Percentiles rank a stretch among this genome's conserved stretches.
Evolutionary conservation across 30 jellyfish, hydroid and myxozoan species (phyloP).

Genomic region (Nemopilema nomurai): DNA sequence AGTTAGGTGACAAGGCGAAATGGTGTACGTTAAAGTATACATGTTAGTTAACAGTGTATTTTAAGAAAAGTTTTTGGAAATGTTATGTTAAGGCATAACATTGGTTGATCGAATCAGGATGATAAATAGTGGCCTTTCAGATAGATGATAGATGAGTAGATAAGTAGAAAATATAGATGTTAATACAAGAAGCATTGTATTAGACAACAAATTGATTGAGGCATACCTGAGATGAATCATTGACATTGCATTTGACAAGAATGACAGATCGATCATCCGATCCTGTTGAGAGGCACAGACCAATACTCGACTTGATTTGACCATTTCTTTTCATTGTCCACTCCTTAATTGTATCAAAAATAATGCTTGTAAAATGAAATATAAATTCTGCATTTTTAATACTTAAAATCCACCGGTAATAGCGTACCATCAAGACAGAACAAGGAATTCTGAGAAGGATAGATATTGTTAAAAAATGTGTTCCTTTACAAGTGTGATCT

Average conservation of each 20-base stretch:
- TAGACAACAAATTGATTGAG: too few relatives aligned
- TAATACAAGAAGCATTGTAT: too few relatives aligned
- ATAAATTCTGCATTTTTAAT: background rate
- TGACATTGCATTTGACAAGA: constrained; percentile 24
- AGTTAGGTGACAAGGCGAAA: too few relatives aligned
- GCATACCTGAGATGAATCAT: constrained; percentile 44
- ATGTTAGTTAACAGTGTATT: background rate
- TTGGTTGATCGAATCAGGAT: background rate
- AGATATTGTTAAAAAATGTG: too few relatives aligned
- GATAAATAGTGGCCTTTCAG: too few relatives aligned
- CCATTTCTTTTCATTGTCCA: constrained; percentile 70
- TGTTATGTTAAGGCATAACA: background rate
- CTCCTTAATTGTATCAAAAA: constrained; percentile 11
- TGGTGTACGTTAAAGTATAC: too few relatives aligned
- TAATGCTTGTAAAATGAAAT: background rate
- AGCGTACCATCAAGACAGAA: too few relatives aligned
- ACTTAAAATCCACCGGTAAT: too few relatives aligned
- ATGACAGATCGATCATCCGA: background rate
- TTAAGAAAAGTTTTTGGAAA: background rate
- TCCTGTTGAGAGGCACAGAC: constrained; percentile 44
- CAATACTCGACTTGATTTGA: constrained; percentile 11
- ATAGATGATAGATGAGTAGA: too few relatives aligned
- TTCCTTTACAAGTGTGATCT: too few relatives aligned
- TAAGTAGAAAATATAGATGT: too few relatives aligned
- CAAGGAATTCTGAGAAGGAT: too few relatives aligned